Base-by-base conservation (phyloP, 2,113 vertebrate species). In the Catagonus wagneri region DNA sequence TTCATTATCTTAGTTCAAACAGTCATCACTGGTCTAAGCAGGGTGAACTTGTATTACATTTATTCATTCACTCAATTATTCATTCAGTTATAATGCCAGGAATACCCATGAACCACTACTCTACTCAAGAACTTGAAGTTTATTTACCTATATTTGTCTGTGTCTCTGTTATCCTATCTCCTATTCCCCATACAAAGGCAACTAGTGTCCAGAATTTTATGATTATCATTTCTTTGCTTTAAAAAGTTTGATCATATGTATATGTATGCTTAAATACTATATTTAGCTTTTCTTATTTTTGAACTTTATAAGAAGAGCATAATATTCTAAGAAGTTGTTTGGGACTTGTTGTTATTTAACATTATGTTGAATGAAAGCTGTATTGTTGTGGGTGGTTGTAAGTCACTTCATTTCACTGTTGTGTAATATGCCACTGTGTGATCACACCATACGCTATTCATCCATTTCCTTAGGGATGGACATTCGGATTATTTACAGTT, bases 161-260 rank as follows among this genome's bases (percentile, higher is more conserved):
- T 83, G 16, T 60, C 15, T 65, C 85, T 68, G 2, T 3, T 61
- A 10, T 63, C 11, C 76, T 65, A 7, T 29, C 32, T 56, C 32
- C 34, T 71, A 11, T 17, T 32, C 63, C 34, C 29, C 32, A 65
- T 36, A 22, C 44, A 89, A 56, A 72, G 23, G 22, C 44, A 60
- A 76, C 1, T 23, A 72, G 27, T 22, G 79, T 56, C 39, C 65
- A 75, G 15, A 36, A 72, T 60, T 66, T 87, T 23, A 63, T 75
- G 44, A n/a, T 69, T 9, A 58, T 68, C 52, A 65, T 87, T 85
- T 23, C 22, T 95, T 92, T 74, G 65, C 52, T 94, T 83, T 66
- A 60, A 65, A 94, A 32, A 3, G 13, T 88, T 90, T 66, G 32
- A 86, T 66, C 60, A 58, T 25, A 81, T 20, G 20, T 34, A 13